Evolutionary conservation across 2,113 vertebrate species (phyloP).

Genomic region (Lasiurus borealis): DNA sequence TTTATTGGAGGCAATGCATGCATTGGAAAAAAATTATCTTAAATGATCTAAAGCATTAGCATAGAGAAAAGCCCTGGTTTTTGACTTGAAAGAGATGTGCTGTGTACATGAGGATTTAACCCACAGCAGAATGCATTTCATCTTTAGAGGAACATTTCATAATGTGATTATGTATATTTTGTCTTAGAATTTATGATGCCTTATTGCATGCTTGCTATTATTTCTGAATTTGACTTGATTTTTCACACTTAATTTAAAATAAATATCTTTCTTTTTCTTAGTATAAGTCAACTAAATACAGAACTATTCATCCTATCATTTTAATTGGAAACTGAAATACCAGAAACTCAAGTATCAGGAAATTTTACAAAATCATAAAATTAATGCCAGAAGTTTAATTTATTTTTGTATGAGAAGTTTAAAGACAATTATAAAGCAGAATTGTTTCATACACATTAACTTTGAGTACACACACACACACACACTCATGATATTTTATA

Average conservation of each 20-base stretch:
- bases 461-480: background rate
- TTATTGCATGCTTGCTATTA: background rate
- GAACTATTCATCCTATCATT: background rate
- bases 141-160: background rate
- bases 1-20: background rate
- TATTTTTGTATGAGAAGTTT: constrained; percentile 35
- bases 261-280: constrained; percentile 19
- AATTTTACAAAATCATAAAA: constrained; percentile 54
- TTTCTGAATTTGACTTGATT: background rate
- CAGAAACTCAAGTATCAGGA: constrained; percentile 26
- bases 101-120: background rate
- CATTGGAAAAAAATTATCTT: background rate
- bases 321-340: constrained; percentile 10
- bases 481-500: background rate
- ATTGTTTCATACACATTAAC: constrained; percentile 26
- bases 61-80: background rate
- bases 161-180: background rate
- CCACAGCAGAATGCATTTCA: background rate
- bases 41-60: background rate
- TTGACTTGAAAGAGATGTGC: background rate
- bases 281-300: background rate
- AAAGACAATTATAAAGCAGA: constrained; percentile 11
- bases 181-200: background rate
- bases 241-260: constrained; percentile 53
- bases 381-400: constrained; percentile 33